Evolutionary conservation across 2,888 invertebrate genomes (phyloP), one percentile per base, ranked within the genome.

Genomic region (Epistrophella euchroma): DNA sequence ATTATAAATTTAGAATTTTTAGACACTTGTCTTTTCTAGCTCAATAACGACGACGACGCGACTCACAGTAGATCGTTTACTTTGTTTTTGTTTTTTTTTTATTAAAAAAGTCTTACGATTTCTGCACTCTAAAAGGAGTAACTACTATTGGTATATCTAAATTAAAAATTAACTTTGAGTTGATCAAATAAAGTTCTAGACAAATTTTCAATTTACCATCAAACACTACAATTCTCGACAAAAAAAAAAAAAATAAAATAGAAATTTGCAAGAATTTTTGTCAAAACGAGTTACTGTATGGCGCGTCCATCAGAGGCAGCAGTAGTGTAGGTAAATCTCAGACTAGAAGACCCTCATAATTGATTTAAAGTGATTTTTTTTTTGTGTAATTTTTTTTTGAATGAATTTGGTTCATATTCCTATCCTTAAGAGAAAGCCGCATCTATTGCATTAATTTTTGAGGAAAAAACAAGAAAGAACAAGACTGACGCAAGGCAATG

Each of bases 1-100:
- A 84, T 84, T 84, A 84, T 79, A 79, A 84, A 75, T 79, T 71
- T 72, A 56, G 58, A 79, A 75, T 75, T 84, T 80, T 75, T 75
- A 71, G 79, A 71, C 74, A 84, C 62, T 74, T 62, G 70, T 80
- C 74, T 74, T 60, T 55, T 40, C 37, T 60, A 40, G 60, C 60
- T 60, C 37, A 60, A 40, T 60, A 40, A 22, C 19, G 32, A 35
- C 32, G 11, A 58, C 35, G 19, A 19, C 7, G 35, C 22, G 40
- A 60, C 60, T 3, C 5, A 60, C 60, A 60, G 60, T 60, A 15
- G 37, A 0, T 7, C n/a, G n/a, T n/a, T n/a, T n/a, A n/a, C n/a
- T n/a, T n/a, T 5, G 19, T 40, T 19, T 22, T 40, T 1, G 7
- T 0, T 15, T 22, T 40, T 13, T 40, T 22, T 40, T 37, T 2